phyloP scores from a whole-genome alignment of 1,140 invertebrate species.

The Spodoptera frugiperda region DNA sequence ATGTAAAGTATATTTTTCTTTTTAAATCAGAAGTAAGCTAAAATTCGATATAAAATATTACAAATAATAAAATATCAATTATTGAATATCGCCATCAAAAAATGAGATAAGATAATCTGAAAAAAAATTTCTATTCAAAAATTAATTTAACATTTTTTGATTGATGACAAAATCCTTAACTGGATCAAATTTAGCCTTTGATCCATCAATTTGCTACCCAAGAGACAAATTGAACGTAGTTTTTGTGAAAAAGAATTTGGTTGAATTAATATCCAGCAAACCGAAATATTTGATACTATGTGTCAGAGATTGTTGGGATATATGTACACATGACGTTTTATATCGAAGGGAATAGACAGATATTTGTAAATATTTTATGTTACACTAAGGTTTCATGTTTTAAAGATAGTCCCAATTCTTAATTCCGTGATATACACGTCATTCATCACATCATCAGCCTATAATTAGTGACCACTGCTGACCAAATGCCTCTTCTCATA shows the following conservation, averaged over 20 bases:
- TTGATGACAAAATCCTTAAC: slow-evolving; percentile 18
- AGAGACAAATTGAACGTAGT: slow-evolving; percentile 12
- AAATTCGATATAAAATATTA: background rate
- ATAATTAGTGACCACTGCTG: too few relatives aligned
- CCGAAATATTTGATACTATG: too few relatives aligned
- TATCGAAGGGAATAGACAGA: too few relatives aligned
- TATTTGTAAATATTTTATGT: too few relatives aligned
- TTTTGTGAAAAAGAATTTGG: background rate
- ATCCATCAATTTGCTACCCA: slow-evolving; percentile 15
- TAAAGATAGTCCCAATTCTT: too few relatives aligned
- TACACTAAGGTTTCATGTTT: too few relatives aligned
- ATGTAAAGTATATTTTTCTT: background rate
- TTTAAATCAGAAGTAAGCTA: background rate
- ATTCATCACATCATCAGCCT: too few relatives aligned
- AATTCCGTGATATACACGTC: too few relatives aligned
- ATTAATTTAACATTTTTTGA: slow-evolving; percentile 23
- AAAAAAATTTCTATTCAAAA: background rate
- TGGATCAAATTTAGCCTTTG: slow-evolving; percentile 19
- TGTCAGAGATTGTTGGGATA: too few relatives aligned
- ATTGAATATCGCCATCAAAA: background rate
- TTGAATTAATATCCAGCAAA: background rate
- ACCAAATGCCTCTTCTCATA: too few relatives aligned
- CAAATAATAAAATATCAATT: background rate
- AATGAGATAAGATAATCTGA: background rate
- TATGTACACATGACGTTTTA: too few relatives aligned